These are phyloP conservation scores for Nyctalus aviator DNA, from an alignment of 2,797 vertebrate species.

Conservation along the genomic window DNA sequence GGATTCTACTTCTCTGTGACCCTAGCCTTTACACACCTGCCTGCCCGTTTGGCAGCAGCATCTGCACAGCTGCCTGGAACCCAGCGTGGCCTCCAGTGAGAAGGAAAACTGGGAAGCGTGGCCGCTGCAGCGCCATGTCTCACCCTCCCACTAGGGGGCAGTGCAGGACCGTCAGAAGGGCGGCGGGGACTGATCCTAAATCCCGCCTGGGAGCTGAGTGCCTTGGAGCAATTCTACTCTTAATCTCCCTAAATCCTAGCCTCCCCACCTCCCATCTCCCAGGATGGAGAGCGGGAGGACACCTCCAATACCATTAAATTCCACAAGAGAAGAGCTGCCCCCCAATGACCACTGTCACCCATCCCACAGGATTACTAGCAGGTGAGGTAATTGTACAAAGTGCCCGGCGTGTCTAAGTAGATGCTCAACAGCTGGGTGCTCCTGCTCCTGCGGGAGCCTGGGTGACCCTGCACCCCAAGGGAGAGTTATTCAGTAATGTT, in stretches of 20 bases:
- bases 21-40: background rate
- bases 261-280: background rate
- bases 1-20: background rate
- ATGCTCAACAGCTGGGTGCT: rapidly evolving
- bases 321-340: background rate
- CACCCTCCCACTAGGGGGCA: slow-evolving; percentile 47
- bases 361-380: background rate
- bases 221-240: background rate
- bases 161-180: background rate
- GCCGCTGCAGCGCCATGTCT: background rate
- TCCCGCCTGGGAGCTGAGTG: background rate
- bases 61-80: background rate
- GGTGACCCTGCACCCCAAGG: background rate
- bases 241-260: background rate
- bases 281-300: background rate
- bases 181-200: background rate
- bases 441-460: background rate
- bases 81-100: rapidly evolving
- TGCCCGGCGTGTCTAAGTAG: background rate
- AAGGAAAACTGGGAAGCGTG: background rate
- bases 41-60: background rate
- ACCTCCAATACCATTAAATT: background rate
- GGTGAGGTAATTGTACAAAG: background rate
- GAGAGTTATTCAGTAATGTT: background rate
- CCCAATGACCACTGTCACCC: background rate